Conservation (phyloP, 37 sponge, comb jelly and placozoan species). For the Chondrosia reniformis region DNA sequence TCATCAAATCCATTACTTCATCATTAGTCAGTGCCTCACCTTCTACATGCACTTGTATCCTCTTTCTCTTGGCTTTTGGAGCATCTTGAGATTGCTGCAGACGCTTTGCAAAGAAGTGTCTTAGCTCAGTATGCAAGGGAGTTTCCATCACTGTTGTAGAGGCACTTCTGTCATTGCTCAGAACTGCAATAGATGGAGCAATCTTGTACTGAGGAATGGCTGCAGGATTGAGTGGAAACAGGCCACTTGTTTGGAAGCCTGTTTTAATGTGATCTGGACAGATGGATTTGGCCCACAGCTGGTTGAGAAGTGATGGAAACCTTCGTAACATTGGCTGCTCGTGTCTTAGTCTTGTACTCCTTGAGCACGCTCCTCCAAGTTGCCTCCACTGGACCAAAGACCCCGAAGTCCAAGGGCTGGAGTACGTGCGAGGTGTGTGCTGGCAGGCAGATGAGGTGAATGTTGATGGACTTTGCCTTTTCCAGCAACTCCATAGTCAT, state of each 20-base stretch:
- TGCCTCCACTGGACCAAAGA: conserved; percentile 43
- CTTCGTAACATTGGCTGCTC: conserved; percentile 38
- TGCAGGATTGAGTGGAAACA: conserved; percentile 25
- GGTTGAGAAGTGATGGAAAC: conserved; percentile 37
- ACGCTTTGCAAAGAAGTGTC: conserved; percentile 13
- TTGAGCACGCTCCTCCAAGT: conserved; percentile 46
- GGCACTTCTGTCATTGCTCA: background rate
- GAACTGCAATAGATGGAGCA: background rate
- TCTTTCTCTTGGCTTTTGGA: background rate
- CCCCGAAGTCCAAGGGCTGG: conserved; percentile 51
- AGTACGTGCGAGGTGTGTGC: conserved; percentile 48
- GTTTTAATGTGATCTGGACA: conserved; percentile 11
- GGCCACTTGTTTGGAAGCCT: conserved; percentile 35
- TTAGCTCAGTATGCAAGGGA: background rate
- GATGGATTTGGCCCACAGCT: conserved; percentile 19
- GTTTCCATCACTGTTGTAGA: background rate
- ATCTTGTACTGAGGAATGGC: conserved; percentile 27
- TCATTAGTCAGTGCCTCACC: conserved; percentile 22
- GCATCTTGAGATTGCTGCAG: conserved; percentile 7
- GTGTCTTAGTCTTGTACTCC: conserved; percentile 20
- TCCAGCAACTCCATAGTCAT: conserved; percentile 23
- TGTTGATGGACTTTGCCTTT: conserved; percentile 16
- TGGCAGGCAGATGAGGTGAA: conserved; percentile 54
- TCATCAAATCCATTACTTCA: background rate
- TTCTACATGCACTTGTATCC: background rate